phyloP scores from a whole-genome alignment of 2,888 invertebrate genomes.

The Acrobasis consociella region DNA sequence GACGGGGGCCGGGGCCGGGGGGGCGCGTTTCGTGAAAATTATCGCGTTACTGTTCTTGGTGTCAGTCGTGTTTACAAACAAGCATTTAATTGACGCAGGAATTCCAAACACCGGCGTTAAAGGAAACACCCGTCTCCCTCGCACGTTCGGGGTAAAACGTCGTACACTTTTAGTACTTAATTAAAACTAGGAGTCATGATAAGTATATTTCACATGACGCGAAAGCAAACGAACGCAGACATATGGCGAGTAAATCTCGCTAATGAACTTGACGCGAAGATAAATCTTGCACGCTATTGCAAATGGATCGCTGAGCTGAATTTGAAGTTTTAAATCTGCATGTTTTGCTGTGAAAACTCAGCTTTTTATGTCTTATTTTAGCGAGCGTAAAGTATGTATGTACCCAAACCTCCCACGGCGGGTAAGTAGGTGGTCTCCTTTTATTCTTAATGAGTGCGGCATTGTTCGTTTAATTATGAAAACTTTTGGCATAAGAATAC shows the following conservation, averaged over 20 bases:
- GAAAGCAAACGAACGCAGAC: constrained; percentile 12
- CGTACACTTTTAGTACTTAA: constrained; percentile 35
- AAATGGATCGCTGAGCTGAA: constrained; percentile 6
- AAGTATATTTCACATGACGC: constrained; percentile 11
- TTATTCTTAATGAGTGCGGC: constrained; percentile 54
- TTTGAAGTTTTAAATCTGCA: constrained; percentile 11
- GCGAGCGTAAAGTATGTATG: not conserved
- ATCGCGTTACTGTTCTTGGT: constrained; percentile 52
- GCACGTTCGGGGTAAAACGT: constrained; percentile 38
- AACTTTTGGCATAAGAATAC: constrained; percentile 35
- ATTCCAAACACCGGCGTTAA: constrained; percentile 68
- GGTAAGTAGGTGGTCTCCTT: constrained; percentile 42
- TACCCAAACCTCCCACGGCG: constrained; percentile 33
- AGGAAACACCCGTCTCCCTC: constrained; percentile 59
- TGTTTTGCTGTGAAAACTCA: constrained; percentile 3
- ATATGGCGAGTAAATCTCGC: constrained; percentile 11
- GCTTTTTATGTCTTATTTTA: not conserved
- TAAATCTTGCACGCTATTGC: constrained; percentile 17
- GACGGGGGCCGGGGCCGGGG: constrained; percentile 42
- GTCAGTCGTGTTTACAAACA: constrained; percentile 72
- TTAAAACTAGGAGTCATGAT: constrained; percentile 29
- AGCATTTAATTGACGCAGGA: constrained; percentile 71
- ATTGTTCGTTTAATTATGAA: constrained; percentile 52
- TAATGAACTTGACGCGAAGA: constrained; percentile 15
- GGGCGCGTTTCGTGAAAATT: constrained; percentile 64